Base-by-base conservation (phyloP, 2,113 vertebrate genomes). In the Xiphophorus couchianus region DNA sequence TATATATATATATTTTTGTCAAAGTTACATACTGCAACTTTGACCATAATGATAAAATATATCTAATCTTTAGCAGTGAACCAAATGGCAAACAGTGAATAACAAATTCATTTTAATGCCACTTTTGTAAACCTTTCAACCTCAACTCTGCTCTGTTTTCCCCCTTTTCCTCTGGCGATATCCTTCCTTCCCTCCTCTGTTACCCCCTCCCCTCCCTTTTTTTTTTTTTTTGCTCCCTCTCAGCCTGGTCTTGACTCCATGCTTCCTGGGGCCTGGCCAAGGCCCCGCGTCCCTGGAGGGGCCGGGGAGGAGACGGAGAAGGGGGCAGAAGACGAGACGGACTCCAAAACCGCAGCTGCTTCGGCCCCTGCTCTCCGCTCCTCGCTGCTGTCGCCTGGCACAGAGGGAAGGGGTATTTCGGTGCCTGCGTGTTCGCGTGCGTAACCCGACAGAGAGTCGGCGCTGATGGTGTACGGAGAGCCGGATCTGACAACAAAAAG, bases 261-360 rank as follows among this genome's bases (percentile, higher is more conserved):
- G 90, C 85, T 91, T 94, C 89, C 89, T 93, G 93, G 93, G 92
- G 84, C 90, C 85, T 78, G 89, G 93, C 94, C 94, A 94, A 94
- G 86, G 88, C 88, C 87, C 76, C 77, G 86, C 84, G 94, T 94
- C 94, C 93, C 93, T 54, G 51, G 91, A 94, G 93, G 89, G 93
- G 91, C 89, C 90, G 89, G 85, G 83, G 91, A 91, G 86, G 91
- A 94, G 93, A 88, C 91, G 91, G 90, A 91, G 91, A 92, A 9
- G 87, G 89, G 92, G 93, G 94, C 89, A 93, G 91, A 83, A 82
- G 88, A 72, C 73, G 89, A 91, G 89, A 90, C 76, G 58, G 69
- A 80, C 88, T 92, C 89, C 91, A 93, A 95, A 94, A 92, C 92
- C 92, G 93, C 93, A 94, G 91, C 93, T 94, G 93, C 93, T 85